Percentiles rank a stretch among this genome's conserved stretches.
Conservation (phyloP, 2,888 invertebrate species). For the Drosophila lutescens region DNA sequence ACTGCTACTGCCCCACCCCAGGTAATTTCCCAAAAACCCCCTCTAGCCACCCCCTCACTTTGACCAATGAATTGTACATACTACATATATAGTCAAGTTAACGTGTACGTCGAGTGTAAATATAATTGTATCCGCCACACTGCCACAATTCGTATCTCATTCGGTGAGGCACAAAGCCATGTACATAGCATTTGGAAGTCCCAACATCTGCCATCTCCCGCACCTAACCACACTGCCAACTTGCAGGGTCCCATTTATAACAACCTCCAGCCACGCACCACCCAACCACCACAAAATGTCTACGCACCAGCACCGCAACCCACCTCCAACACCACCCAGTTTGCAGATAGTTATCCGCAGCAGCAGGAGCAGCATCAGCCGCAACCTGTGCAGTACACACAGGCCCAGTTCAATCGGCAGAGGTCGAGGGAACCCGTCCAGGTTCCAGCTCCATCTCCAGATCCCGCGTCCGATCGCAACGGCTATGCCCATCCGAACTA, state of each 20-base stretch:
- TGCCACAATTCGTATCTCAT: slow-evolving; percentile 49
- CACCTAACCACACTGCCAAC: slow-evolving; percentile 57
- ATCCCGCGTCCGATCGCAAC: slow-evolving; percentile 22
- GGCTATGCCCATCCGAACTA: slow-evolving; percentile 5
- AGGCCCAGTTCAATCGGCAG: slow-evolving; percentile 75
- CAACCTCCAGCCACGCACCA: slow-evolving; percentile 71
- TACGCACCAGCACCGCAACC: slow-evolving; percentile 52
- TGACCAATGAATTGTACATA: slow-evolving; percentile 17
- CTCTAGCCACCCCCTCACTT: not conserved
- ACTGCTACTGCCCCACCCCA: slow-evolving; percentile 39
- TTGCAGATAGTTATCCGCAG: slow-evolving; percentile 63
- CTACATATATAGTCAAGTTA: slow-evolving; percentile 6
- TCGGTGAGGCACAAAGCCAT: slow-evolving; percentile 48
- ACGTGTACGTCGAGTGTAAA: slow-evolving; percentile 53
- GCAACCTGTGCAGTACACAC: slow-evolving; percentile 78
- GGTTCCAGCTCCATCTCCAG: slow-evolving; percentile 50
- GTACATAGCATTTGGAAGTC: slow-evolving; percentile 25
- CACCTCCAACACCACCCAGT: slow-evolving; percentile 52
- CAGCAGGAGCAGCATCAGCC: slow-evolving; percentile 56
- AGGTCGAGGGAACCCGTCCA: slow-evolving; percentile 68
- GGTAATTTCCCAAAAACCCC: slow-evolving; percentile 10
- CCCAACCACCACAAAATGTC: slow-evolving; percentile 60
- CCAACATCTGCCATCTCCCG: slow-evolving; percentile 15
- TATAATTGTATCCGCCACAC: slow-evolving; percentile 59
- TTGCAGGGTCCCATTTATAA: slow-evolving; percentile 81